These are phyloP conservation scores for Tragelaphus scriptus DNA, from an alignment of 2,113 vertebrate genomes.

Conservation along the genomic window DNA sequence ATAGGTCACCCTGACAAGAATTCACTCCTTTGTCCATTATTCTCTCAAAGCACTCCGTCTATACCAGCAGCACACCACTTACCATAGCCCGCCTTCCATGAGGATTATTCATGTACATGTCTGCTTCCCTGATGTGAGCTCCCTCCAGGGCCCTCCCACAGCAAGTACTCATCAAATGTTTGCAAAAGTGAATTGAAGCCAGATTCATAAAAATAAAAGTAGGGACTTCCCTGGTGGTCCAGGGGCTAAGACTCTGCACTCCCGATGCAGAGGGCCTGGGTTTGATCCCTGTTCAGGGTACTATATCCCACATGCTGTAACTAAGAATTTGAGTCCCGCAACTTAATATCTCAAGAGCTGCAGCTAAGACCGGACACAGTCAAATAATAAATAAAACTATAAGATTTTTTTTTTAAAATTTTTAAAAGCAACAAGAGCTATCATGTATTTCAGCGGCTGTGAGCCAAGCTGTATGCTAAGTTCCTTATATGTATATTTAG, in stretches of 20 bases:
- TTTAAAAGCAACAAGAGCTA: background rate
- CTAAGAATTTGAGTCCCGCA: background rate
- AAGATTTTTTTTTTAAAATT: background rate
- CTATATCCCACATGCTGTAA: background rate
- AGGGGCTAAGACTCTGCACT: background rate
- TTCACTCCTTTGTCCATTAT: background rate
- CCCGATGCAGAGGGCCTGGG: background rate
- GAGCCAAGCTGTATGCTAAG: background rate
- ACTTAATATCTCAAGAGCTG: background rate
- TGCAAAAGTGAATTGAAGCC: background rate
- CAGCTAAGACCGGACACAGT: background rate
- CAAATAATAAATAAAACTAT: background rate
- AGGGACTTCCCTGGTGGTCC: background rate
- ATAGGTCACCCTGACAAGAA: background rate
- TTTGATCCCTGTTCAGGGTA: background rate
- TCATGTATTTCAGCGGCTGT: background rate
- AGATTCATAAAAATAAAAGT: background rate
- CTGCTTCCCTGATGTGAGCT: background rate
- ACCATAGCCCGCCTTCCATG: background rate
- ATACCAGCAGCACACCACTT: too few relatives aligned
- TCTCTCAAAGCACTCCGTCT: background rate
- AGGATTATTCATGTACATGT: fast-evolving
- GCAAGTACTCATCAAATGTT: background rate
- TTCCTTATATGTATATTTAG: background rate
- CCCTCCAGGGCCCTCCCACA: background rate